Percentiles rank a stretch among this genome's conserved stretches.
phyloP scores from a whole-genome alignment of 2,888 invertebrate genomes.

The Antheraea yamamai region DNA sequence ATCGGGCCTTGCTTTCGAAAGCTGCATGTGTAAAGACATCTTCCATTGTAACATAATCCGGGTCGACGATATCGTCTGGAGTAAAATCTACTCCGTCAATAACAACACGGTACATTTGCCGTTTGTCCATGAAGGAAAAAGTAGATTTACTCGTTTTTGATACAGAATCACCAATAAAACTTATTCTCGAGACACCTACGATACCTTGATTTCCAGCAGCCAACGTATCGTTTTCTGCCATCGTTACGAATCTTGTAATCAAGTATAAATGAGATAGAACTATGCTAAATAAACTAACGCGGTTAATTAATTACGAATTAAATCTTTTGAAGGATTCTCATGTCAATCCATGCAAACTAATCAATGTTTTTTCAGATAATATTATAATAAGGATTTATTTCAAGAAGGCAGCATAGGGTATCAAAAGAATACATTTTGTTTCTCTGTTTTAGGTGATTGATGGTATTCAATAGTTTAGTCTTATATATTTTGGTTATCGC shows the following conservation, averaged over 20 bases:
- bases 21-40: conserved; percentile 64
- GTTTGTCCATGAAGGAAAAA: conserved; percentile 57
- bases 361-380: not conserved
- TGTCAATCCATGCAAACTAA: too few species aligned
- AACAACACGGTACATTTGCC: conserved; percentile 51
- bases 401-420: not conserved
- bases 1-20: conserved; percentile 53
- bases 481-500: too few species aligned
- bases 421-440: not conserved
- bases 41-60: conserved; percentile 56
- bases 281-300: not conserved
- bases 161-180: conserved; percentile 35
- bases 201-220: conserved; percentile 6
- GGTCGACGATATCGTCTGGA: conserved; percentile 60
- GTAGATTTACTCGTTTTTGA: conserved; percentile 40
- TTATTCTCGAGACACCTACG: conserved; percentile 28
- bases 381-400: not conserved
- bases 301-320: not conserved
- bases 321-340: too few species aligned
- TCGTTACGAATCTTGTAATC: conserved; percentile 1
- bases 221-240: conserved; percentile 2
- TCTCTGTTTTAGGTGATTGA: not conserved
- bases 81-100: conserved; percentile 55
- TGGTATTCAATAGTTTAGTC: not conserved
- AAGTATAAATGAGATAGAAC: not conserved